A percentile compares a stretch with the other conserved stretches of the same genome.
Evolutionary conservation across 2,888 invertebrate genomes (phyloP).

Genomic region (Ceratothoa steindachneri): DNA sequence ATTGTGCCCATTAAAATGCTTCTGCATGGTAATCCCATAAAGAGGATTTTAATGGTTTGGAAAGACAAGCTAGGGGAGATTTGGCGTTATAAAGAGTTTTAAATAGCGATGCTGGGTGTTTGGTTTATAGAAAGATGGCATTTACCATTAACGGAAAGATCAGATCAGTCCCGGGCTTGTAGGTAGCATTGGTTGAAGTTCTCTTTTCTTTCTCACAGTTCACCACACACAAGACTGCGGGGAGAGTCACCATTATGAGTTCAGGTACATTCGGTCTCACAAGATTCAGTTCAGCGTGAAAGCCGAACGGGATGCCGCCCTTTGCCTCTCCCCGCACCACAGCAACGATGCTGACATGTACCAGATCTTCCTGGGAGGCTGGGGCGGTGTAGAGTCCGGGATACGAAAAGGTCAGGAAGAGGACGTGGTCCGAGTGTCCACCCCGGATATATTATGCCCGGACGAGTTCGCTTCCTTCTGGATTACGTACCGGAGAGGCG

Average conservation of each 20-base stretch:
- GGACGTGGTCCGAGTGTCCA: slow-evolving; percentile 66
- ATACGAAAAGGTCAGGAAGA: slow-evolving; percentile 74
- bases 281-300: slow-evolving; percentile 73
- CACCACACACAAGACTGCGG: slow-evolving; percentile 73
- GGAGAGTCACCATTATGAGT: slow-evolving; percentile 63
- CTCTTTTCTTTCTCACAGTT: slow-evolving; percentile 61
- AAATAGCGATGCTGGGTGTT: no score
- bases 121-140: no score
- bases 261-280: slow-evolving; percentile 65
- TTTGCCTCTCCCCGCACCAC: slow-evolving; percentile 67
- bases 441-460: slow-evolving; percentile 65
- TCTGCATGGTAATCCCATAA: no score
- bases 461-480: slow-evolving; percentile 74
- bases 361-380: slow-evolving; percentile 83
- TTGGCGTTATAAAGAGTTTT: no score
- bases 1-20: no score
- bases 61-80: no score
- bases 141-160: no score
- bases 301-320: slow-evolving; percentile 76
- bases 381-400: slow-evolving; percentile 74
- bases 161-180: no score
- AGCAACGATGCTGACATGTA: slow-evolving; percentile 72
- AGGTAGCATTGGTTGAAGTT: no score
- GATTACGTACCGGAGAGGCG: slow-evolving; percentile 55
- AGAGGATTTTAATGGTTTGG: no score